phyloP scores from a whole-genome alignment of 2,888 invertebrate species.

The Eucriotettix oculatus region DNA sequence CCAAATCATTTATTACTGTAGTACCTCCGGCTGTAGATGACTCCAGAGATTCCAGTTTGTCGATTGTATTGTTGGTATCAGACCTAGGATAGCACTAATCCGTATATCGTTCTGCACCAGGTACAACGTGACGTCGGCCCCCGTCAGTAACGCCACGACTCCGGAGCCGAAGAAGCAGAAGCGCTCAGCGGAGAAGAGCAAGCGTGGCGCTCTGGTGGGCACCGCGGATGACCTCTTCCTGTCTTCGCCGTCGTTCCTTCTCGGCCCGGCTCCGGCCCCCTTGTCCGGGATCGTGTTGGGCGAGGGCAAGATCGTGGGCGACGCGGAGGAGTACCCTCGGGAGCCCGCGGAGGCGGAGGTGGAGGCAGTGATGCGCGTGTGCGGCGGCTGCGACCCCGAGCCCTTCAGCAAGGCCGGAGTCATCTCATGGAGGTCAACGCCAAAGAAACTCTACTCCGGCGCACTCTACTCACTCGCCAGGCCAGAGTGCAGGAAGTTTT shows the following conservation, averaged over 20 bases:
- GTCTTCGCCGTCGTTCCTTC: not conserved
- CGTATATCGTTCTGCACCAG: not conserved
- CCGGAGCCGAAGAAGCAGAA: conserved; percentile 18
- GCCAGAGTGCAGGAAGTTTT: conserved; percentile 47
- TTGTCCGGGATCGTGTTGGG: too few relatives aligned
- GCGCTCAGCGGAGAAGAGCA: conserved; percentile 2
- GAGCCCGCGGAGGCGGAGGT: conserved; percentile 76
- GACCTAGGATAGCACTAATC: too few relatives aligned
- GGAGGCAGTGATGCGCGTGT: conserved; percentile 59
- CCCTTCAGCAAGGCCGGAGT: conserved; percentile 67
- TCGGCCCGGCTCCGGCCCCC: not conserved
- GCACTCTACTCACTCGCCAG: conserved; percentile 49
- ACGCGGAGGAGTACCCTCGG: conserved; percentile 30
- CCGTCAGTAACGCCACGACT: conserved; percentile 22
- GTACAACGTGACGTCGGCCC: conserved; percentile 10
- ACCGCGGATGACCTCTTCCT: not conserved
- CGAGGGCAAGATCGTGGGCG: not conserved
- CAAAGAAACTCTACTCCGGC: conserved; percentile 57
- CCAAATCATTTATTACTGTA: too few relatives aligned
- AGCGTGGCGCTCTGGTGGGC: conserved; percentile 8
- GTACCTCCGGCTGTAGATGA: too few relatives aligned
- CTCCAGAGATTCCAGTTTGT: too few relatives aligned
- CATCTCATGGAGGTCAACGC: conserved; percentile 56
- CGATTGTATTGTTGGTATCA: too few relatives aligned
- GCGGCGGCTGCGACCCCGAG: conserved; percentile 56